Evolutionary conservation across 2,888 invertebrate genomes (phyloP).

Genomic region (Poecilus cupreus): DNA sequence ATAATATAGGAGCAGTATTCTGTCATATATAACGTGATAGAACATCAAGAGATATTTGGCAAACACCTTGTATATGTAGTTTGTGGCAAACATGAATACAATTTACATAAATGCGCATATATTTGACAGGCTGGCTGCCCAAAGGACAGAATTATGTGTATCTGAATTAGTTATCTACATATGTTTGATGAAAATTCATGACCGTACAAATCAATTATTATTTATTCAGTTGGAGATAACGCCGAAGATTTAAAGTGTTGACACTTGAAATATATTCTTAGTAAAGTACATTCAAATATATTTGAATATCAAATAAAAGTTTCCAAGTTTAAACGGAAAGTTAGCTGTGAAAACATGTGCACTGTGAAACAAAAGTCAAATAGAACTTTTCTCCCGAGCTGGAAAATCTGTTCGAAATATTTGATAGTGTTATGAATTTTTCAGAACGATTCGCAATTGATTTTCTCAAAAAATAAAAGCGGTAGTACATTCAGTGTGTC

Average conservation of each 20-base stretch:
- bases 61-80: not conserved
- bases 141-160: not conserved
- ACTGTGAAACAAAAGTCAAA: slow-evolving; percentile 19
- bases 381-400: not conserved
- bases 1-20: too few relatives aligned
- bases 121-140: not conserved
- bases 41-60: too few relatives aligned
- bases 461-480: too few relatives aligned
- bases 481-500: not conserved
- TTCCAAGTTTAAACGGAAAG: not conserved
- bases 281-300: not conserved
- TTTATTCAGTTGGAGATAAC: too few relatives aligned
- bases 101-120: not conserved
- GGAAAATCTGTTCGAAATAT: slow-evolving; percentile 11
- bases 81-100: not conserved
- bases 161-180: not conserved
- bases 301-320: not conserved
- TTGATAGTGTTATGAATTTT: too few relatives aligned
- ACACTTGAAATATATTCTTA: not conserved
- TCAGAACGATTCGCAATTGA: too few relatives aligned
- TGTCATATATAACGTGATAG: too few relatives aligned
- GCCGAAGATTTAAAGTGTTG: too few relatives aligned
- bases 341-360: not conserved
- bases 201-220: too few relatives aligned
- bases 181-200: not conserved